A percentile compares a stretch with the other conserved stretches of the same genome.
These are phyloP conservation scores for Mus pahari DNA, from an alignment of 2,113 vertebrate genomes.

Conservation along the genomic window DNA sequence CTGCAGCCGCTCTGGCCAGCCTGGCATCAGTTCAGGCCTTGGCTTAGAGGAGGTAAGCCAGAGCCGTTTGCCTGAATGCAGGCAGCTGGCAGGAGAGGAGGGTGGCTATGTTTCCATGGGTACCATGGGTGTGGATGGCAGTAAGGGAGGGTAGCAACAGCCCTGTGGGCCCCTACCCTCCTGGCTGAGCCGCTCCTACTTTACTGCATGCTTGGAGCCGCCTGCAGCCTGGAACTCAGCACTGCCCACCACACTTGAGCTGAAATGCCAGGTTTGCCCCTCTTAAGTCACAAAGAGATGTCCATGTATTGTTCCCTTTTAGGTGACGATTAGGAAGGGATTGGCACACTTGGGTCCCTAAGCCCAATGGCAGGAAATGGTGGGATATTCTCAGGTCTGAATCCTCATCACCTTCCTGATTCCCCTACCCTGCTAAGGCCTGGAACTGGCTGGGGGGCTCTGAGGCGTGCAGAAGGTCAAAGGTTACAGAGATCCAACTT, in stretches of 20 bases:
- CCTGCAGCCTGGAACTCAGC: slow-evolving; percentile 21
- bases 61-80: slow-evolving; percentile 70
- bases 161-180: slow-evolving; percentile 59
- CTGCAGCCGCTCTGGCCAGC: slow-evolving; percentile 67
- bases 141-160: slow-evolving; percentile 38
- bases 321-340: slow-evolving; percentile 49
- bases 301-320: slow-evolving; percentile 46
- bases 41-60: slow-evolving; percentile 65
- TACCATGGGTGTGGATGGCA: slow-evolving; percentile 71
- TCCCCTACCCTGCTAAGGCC: not conserved
- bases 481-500: not conserved
- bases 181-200: slow-evolving; percentile 18
- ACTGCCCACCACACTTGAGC: slow-evolving; percentile 4
- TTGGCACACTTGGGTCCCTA: not conserved
- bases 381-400: slow-evolving; percentile 65
- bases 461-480: not conserved
- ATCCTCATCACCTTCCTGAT: slow-evolving; percentile 4
- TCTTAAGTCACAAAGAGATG: slow-evolving; percentile 53
- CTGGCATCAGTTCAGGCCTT: slow-evolving; percentile 69
- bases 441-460: not conserved
- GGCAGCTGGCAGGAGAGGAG: slow-evolving; percentile 73
- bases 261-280: slow-evolving; percentile 40
- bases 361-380: not conserved
- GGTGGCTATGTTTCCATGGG: slow-evolving; percentile 76
- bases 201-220: slow-evolving; percentile 47